Percentiles rank a stretch among this genome's conserved stretches.
Evolutionary conservation across 2,113 vertebrate genomes (phyloP).

Genomic region (Lonchura striata): DNA sequence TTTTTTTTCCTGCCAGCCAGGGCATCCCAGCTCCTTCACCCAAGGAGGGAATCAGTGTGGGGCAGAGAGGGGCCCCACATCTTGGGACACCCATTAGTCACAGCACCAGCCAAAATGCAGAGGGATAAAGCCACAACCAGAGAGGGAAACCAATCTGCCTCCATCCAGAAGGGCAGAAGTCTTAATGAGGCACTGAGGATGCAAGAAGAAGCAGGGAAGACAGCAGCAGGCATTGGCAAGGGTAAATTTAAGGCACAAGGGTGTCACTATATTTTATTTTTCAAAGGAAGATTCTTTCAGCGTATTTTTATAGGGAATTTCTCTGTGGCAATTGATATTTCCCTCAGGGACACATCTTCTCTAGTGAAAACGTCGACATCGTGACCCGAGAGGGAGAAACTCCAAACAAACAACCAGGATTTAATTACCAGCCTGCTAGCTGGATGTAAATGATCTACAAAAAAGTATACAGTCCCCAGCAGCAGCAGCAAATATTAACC

Average conservation of each 20-base stretch:
- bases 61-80: not conserved
- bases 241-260: not conserved
- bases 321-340: conserved; percentile 45
- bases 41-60: fast-evolving
- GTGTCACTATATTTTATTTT: conserved; percentile 29
- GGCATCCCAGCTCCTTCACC: not conserved
- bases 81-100: not conserved
- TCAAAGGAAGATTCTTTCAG: conserved; percentile 42
- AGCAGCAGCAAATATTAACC: conserved; percentile 68
- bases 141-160: not conserved
- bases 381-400: conserved; percentile 60
- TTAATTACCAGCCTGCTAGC: conserved; percentile 66
- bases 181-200: not conserved
- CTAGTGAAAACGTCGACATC: conserved; percentile 73
- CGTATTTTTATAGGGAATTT: conserved; percentile 46
- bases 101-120: not conserved
- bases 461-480: conserved; percentile 60
- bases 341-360: conserved; percentile 69
- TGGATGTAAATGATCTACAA: conserved; percentile 68
- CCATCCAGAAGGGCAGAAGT: not conserved
- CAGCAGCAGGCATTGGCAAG: not conserved
- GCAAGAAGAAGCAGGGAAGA: not conserved
- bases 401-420: conserved; percentile 68
- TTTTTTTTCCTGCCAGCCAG: not conserved
- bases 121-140: not conserved